Conservation (phyloP, 2,113 vertebrate species). For the Brachypodius melanocephalos region DNA sequence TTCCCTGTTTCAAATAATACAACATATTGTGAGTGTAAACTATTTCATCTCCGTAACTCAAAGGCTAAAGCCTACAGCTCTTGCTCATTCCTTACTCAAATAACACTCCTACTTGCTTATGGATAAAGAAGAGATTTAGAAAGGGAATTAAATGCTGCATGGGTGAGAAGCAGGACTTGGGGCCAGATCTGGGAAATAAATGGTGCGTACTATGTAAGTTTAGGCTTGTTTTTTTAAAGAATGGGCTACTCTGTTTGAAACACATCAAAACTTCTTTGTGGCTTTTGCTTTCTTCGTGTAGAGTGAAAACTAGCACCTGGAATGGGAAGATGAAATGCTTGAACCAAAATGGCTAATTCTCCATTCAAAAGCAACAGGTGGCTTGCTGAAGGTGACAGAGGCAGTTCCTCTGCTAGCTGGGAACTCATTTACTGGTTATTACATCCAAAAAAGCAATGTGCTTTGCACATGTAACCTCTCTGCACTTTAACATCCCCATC, state of each 20-base stretch:
- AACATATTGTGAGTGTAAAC: constrained; percentile 29
- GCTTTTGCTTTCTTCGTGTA: neutral
- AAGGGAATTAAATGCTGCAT: neutral
- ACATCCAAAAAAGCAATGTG: constrained; percentile 21
- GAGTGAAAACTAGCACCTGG: neutral
- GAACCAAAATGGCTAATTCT: constrained; percentile 3
- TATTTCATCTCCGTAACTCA: neutral
- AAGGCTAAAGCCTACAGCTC: constrained; percentile 31
- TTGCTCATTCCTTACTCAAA: constrained; percentile 28
- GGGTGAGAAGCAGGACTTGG: neutral
- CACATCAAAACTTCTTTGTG: neutral
- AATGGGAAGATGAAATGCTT: neutral
- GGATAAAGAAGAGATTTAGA: neutral
- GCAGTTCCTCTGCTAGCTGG: constrained; percentile 10
- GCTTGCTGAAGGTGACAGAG: constrained; percentile 32
- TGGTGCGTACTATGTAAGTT: neutral
- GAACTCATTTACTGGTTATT: constrained; percentile 33
- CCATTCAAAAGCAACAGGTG: constrained; percentile 35
- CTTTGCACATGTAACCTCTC: constrained; percentile 47
- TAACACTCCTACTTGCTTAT: constrained; percentile 31
- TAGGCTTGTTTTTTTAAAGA: neutral
- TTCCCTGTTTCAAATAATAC: constrained; percentile 20
- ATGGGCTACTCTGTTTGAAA: neutral
- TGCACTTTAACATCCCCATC: constrained; percentile 15
- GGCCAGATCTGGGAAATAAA: neutral